Base-by-base conservation (phyloP, 1,140 invertebrate genomes). In the Magallana angulata region DNA sequence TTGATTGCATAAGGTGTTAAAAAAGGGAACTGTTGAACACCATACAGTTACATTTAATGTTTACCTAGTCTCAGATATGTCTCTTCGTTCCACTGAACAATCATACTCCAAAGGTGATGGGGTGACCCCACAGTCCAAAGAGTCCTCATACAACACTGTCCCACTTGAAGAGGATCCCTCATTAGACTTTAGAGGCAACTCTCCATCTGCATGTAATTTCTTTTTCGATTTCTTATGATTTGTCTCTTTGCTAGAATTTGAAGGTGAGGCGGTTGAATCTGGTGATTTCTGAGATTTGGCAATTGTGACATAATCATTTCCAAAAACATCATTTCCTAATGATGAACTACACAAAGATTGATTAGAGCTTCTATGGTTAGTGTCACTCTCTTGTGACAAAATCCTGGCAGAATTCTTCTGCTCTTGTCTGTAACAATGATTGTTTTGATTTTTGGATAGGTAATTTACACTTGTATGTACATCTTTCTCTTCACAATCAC, bases 231-330 rank as follows among this genome's bases (percentile, higher is more conserved):
- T 30, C 24, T 30, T 12, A 30, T 7, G 36, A 9, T 30, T 36
- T 30, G 24, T 18, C 7, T 12, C 68, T 30, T 76, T 24, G 9
- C 11, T 4, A 24, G 36, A 76, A 76, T 12, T 8, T 36, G 30
- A 76, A 76, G 68, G 11, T 7, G 12, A 30, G 7, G 8, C 18
- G 9, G 68, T 76, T 12, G 68, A 76, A 76, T 76, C 68, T 3
- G 68, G 68, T 30, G 68, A 76, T 76, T 76, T 76, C 24, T 76
- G 18, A 24, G 68, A 36, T 30, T 76, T 76, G 30, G 36, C 18
- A 76, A 12, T 24, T 76, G 11, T 76, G 9, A 12, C 68, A 30
- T 12, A 76, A 12, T 8, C 36, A 30, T 12, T 8, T 5, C 36
- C 30, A 30, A 76, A 76, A 64, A 64, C 7, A 16, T 16, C 18